Evolutionary conservation across 2,888 invertebrate genomes (phyloP).

Genomic region (Drosophila borealis): DNA sequence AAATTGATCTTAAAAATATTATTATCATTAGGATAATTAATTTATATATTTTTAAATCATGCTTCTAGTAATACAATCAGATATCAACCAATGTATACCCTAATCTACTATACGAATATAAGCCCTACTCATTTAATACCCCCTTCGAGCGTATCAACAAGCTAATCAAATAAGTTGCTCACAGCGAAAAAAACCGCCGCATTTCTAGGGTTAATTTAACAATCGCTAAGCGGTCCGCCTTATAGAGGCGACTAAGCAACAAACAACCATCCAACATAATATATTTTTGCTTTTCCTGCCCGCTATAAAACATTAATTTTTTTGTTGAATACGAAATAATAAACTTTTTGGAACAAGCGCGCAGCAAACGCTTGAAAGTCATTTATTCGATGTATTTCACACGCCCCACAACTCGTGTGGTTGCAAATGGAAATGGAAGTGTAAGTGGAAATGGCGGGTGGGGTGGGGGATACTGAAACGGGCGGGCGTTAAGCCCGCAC

Average conservation of each 20-base stretch:
- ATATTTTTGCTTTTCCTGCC: slow-evolving; percentile 53
- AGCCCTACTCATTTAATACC: too few relatives aligned
- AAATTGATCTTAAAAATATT: too few relatives aligned
- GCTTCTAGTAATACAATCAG: too few relatives aligned
- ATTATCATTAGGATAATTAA: too few relatives aligned
- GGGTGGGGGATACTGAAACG: slow-evolving; percentile 5
- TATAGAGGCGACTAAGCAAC: slow-evolving; percentile 21
- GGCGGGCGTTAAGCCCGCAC: slow-evolving; percentile 32
- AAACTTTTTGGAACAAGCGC: slow-evolving; percentile 79
- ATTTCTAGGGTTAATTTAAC: slow-evolving; percentile 47
- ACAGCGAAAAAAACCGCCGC: background rate
- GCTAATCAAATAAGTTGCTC: background rate
- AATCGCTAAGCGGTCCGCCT: slow-evolving; percentile 5
- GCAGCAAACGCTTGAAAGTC: slow-evolving; percentile 72
- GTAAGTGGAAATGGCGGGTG: slow-evolving; percentile 4
- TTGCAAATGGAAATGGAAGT: slow-evolving; percentile 39
- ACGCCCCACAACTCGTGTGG: slow-evolving; percentile 42
- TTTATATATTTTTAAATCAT: too few relatives aligned
- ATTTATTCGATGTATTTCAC: slow-evolving; percentile 67
- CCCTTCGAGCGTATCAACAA: too few relatives aligned
- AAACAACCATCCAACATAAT: slow-evolving; percentile 50
- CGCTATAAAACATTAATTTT: slow-evolving; percentile 74
- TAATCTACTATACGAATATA: background rate
- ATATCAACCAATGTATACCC: background rate
- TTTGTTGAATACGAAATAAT: slow-evolving; percentile 79